A percentile compares a stretch with the other conserved stretches of the same genome.
These are phyloP conservation scores for Lepidochrysops patricia DNA, from an alignment of 2,888 invertebrate genomes.

Conservation along the genomic window DNA sequence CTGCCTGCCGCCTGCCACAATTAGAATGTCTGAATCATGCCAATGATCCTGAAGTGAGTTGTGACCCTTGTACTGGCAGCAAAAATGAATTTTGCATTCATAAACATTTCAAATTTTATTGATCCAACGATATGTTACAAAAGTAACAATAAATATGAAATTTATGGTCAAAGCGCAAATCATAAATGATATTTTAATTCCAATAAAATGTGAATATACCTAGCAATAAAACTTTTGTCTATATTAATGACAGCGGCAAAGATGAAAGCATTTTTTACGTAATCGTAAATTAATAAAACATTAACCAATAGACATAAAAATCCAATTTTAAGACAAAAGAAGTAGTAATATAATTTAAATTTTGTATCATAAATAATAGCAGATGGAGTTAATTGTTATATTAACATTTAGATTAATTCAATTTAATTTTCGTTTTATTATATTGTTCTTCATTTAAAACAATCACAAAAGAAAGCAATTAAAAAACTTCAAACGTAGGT, in stretches of 20 bases:
- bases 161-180: no score
- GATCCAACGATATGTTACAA: no score
- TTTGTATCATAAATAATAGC: background rate
- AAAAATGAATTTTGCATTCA: background rate
- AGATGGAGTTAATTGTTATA: background rate
- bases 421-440: background rate
- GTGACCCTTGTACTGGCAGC: constrained; percentile 21
- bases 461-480: background rate
- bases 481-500: background rate
- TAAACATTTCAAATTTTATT: no score
- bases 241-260: background rate
- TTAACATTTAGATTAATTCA: constrained; percentile 1
- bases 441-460: background rate
- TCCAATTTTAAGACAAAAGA: constrained; percentile 4
- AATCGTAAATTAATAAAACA: background rate
- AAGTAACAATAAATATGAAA: no score
- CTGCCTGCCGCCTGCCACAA: constrained; percentile 40
- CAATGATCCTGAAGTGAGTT: constrained; percentile 45
- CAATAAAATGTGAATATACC: background rate
- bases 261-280: background rate
- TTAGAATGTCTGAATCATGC: constrained; percentile 54
- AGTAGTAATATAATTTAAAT: background rate
- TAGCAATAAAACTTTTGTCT: background rate
- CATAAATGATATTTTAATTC: background rate
- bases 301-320: background rate